Evolutionary conservation across 2,888 invertebrate genomes (phyloP).

Genomic region (Tupiocoris notatus): DNA sequence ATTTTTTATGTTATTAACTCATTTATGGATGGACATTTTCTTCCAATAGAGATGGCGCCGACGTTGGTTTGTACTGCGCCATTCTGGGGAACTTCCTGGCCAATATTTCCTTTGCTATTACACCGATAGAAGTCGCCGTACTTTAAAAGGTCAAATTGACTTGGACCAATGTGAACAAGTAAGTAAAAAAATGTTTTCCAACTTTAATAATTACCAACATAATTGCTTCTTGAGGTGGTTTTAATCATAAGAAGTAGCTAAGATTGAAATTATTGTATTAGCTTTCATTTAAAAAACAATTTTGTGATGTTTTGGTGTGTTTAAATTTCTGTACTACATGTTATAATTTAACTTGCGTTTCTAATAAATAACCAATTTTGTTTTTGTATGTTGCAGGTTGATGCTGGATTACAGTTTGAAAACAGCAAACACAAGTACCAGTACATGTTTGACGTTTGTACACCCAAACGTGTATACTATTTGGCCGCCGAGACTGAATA

Average conservation of each 20-base stretch:
- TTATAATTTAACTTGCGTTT: too few relatives aligned
- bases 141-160: constrained; percentile 86
- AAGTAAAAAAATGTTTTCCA: too few relatives aligned
- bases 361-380: too few relatives aligned
- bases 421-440: constrained; percentile 76
- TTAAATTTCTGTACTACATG: too few relatives aligned
- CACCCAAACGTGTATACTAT: constrained; percentile 85
- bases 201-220: too few relatives aligned
- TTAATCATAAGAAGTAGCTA: too few relatives aligned
- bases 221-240: too few relatives aligned
- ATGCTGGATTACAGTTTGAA: constrained; percentile 81
- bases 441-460: constrained; percentile 85
- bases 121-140: constrained; percentile 80
- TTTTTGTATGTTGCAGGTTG: constrained; percentile 67
- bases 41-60: constrained; percentile 83
- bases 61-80: constrained; percentile 89
- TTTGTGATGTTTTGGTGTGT: too few relatives aligned
- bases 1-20: too few relatives aligned
- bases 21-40: background rate
- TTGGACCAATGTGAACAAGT: constrained; percentile 96
- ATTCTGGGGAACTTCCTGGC: constrained; percentile 87
- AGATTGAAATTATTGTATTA: too few relatives aligned
- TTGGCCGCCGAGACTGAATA: constrained; percentile 87
- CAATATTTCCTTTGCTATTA: constrained; percentile 93
- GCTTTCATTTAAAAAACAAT: too few relatives aligned